phyloP scores from a whole-genome alignment of 1,140 invertebrate genomes.

The Subanguina moxae region DNA sequence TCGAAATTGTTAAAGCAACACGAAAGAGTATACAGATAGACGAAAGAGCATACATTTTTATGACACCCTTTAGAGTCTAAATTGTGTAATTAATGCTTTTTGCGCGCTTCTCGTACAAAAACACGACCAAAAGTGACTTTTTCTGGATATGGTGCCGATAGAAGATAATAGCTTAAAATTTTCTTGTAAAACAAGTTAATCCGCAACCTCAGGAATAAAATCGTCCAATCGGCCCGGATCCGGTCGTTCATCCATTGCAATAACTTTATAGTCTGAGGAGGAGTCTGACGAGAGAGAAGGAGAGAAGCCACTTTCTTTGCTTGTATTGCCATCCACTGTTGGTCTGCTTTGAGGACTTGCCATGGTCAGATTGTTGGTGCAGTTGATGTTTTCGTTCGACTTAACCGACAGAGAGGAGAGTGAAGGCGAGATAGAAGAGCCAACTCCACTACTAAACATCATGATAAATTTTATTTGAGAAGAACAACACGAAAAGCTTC shows the following conservation, averaged over 20 bases:
- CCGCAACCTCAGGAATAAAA: slow-evolving; percentile 31
- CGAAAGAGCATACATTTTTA: no score
- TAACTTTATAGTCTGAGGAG: slow-evolving; percentile 24
- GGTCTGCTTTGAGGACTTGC: slow-evolving; percentile 1
- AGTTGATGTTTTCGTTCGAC: neutral
- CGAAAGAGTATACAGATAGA: no score
- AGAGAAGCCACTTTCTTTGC: neutral
- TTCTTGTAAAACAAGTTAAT: slow-evolving; percentile 7
- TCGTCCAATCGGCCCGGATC: slow-evolving; percentile 27
- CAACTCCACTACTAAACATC: slow-evolving; percentile 8
- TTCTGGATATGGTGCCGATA: no score
- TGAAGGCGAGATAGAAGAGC: slow-evolving; percentile 10
- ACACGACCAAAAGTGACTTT: no score
- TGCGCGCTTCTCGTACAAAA: no score
- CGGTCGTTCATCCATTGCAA: slow-evolving; percentile 29
- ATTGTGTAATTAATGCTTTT: no score
- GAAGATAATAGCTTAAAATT: no score
- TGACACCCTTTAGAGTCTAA: no score
- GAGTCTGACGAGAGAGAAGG: neutral
- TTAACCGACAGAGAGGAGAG: neutral
- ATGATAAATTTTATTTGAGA: neutral
- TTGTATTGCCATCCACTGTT: neutral
- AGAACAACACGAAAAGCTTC: neutral
- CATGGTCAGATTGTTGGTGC: neutral
- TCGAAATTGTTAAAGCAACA: no score